Base-by-base conservation (phyloP, 2,113 vertebrate genomes). In the Colius striatus region DNA sequence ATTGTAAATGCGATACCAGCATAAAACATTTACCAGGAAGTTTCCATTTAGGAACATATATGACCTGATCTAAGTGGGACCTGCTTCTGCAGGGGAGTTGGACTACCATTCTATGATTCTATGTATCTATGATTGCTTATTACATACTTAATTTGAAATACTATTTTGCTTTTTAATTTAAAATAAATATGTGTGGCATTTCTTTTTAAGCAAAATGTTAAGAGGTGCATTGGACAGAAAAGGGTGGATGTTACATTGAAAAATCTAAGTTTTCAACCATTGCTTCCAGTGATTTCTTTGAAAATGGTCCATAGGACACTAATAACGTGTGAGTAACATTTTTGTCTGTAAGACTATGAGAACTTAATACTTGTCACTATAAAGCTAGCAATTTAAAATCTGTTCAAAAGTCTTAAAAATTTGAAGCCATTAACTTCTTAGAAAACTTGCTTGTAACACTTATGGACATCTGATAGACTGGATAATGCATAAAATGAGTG, bases 321-420 rank as follows among this genome's bases (percentile, higher is more conserved):
- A 79, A 50, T 73, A 93, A 75, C 72, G 10, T 95, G 29, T 19
- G 58, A 87, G 15, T 92, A 91, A 82, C 30, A 27, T 92, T 60
- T 82, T 65, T 79, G 16, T 87, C 67, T 71, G 20, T 67, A 84
- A 96, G 88, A 9, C 38, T 89, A 2, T 76, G 90, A 94, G 79
- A 92, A 47, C 43, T 50, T 96, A 90, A 80, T 90, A 11, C 45
- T 84, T 77, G 36, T 74, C 50, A 54, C 16, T 50, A 34, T 80
- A 92, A 95, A 94, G 47, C 36, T 57, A 95, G 26, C 29, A 63
- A 89, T 88, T 97, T 96, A 75, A 95, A 83, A 50, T 81, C 48
- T 91, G 5, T 89, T 95, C 32, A 84, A 78, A 96, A 90, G 43
- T 92, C 89, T 41, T 77, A 77, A 90, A 68, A 91, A 90, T 90